Base-by-base conservation (phyloP, 2,888 invertebrate species). In the Drosophila hawaiiensis region DNA sequence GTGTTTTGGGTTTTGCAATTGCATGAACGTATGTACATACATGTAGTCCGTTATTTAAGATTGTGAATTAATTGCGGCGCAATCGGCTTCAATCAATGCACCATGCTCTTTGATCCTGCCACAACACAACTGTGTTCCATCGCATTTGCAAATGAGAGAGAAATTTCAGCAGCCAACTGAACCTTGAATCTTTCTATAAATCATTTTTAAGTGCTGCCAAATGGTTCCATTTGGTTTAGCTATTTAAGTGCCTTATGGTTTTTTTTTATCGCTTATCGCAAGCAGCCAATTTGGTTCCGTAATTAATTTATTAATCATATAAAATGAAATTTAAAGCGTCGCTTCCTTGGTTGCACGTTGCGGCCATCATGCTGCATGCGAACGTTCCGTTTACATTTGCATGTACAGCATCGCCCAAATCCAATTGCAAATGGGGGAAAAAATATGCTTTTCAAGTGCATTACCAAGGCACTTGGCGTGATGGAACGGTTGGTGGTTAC, bases 401-500 rank as follows among this genome's bases (percentile, higher is more conserved):
- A 78, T 78, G 75, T 53, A 35, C 47, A 37, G 33, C 33, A 65
- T 25, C 50, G 33, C 35, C n/a, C 19, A 62, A 35, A 5, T 55
- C 9, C 10, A 73, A 35, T 22, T 47, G 22, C 9, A n/a, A 31
- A 6, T 37, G n/a, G 33, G 0, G n/a, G 49, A 7, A 49, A 22
- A 19, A 49, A 31, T 29, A 7, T 29, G 54, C 35, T 54, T 68
- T 68, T 73, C 66, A 81, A 78, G 82, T 79, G 82, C 78, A 79
- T 78, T 79, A 69, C 61, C 69, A 59, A 73, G 78, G 73, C 66
- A 64, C 31, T 68, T 71, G 43, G 77, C 73, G 78, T 75, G 78
- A 25, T 76, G 54, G 31, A 61, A 67, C 47, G 65, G 62, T 82
- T 81, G 74, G 86, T 78, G 72, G 85, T 78, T 86, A 74, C 84